Percentiles rank a stretch among this genome's conserved stretches.
Conservation (phyloP, 2,797 vertebrate species). For the Diplodus sargus region DNA sequence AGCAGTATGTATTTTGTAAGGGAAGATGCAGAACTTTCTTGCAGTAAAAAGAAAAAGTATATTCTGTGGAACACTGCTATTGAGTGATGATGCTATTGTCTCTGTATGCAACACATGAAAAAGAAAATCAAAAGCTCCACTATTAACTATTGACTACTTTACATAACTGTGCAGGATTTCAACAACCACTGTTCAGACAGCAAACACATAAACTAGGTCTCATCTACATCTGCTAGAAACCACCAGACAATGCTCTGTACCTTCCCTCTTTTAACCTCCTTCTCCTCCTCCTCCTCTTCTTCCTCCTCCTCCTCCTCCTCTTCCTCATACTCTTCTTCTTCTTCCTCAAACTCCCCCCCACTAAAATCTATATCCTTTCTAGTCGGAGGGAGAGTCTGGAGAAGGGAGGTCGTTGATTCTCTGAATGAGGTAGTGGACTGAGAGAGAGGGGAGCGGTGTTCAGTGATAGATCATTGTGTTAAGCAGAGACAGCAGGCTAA, state of each 20-base stretch:
- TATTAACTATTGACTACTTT: constrained; percentile 9
- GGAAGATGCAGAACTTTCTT: too few relatives aligned
- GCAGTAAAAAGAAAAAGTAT: too few relatives aligned
- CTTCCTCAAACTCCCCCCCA: constrained; percentile 72
- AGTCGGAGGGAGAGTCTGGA: constrained; percentile 59
- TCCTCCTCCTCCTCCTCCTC: constrained; percentile 69
- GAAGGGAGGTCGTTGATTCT: constrained; percentile 66
- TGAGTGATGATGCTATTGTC: background rate
- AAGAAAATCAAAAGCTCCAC: background rate
- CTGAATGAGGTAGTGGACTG: constrained; percentile 77
- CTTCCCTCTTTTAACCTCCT: constrained; percentile 74
- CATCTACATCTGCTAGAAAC: constrained; percentile 54
- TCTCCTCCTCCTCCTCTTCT: constrained; percentile 56
- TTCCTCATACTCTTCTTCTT: constrained; percentile 69
- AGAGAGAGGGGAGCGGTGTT: constrained; percentile 64
- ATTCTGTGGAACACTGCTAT: too few relatives aligned
- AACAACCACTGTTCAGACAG: constrained; percentile 9
- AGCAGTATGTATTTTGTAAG: too few relatives aligned
- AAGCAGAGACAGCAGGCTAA: constrained; percentile 37
- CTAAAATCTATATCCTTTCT: constrained; percentile 68
- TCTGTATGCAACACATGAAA: background rate
- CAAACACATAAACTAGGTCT: constrained; percentile 45
- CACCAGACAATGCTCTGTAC: constrained; percentile 74
- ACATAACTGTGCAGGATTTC: background rate
- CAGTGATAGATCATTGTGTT: constrained; percentile 61